phyloP scores from a whole-genome alignment of 1,140 invertebrate species.

The Dendroctonus valens region DNA sequence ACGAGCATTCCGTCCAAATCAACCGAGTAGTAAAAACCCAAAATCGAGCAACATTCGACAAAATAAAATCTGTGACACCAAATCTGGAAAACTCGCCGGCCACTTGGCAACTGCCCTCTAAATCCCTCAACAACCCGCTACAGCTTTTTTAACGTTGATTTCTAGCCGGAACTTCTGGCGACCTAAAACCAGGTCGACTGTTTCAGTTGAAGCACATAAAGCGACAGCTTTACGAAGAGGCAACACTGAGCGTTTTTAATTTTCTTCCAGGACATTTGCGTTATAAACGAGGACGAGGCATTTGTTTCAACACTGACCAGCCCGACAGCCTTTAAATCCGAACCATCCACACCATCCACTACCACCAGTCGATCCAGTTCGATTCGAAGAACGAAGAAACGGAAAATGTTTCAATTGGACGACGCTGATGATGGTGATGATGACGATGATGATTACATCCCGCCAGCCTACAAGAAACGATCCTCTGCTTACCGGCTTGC shows the following conservation, averaged over 20 bases:
- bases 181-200: too few relatives aligned
- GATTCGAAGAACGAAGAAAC: neutral
- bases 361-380: slow-evolving; percentile 1
- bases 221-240: too few relatives aligned
- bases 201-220: too few relatives aligned
- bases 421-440: slow-evolving; percentile 16
- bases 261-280: slow-evolving; percentile 32
- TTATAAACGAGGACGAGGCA: slow-evolving; percentile 28
- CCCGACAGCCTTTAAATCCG: neutral
- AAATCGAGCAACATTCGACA: too few relatives aligned
- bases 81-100: too few relatives aligned
- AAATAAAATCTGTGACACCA: too few relatives aligned
- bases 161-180: too few relatives aligned
- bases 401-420: neutral
- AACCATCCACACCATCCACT: slow-evolving; percentile 9
- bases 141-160: too few relatives aligned
- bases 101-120: too few relatives aligned
- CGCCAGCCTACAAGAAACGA: slow-evolving; percentile 30
- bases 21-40: too few relatives aligned
- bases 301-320: slow-evolving; percentile 15
- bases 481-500: slow-evolving; percentile 6
- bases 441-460: slow-evolving; percentile 44
- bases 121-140: too few relatives aligned
- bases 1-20: too few relatives aligned
- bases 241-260: neutral